Evolutionary conservation across 1,140 invertebrate genomes (phyloP).

Genomic region (Neuroterus valhalla): DNA sequence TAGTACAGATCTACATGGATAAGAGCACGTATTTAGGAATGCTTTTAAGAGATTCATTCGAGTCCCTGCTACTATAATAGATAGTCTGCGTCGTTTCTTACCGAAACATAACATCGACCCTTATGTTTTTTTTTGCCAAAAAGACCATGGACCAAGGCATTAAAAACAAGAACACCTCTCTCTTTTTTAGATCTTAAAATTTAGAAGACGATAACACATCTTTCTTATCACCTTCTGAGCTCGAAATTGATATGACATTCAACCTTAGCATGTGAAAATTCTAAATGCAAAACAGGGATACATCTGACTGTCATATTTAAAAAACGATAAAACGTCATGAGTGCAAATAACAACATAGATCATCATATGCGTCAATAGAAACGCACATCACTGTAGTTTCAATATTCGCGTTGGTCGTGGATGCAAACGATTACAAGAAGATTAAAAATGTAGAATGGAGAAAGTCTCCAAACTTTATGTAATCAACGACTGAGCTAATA

Average conservation of each 20-base stretch:
- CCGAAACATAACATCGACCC: conserved; percentile 13
- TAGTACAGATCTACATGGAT: conserved; percentile 62
- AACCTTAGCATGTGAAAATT: not conserved
- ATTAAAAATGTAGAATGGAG: too few species aligned
- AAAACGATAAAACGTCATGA: too few species aligned
- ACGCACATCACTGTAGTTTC: too few species aligned
- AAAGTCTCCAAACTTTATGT: too few species aligned
- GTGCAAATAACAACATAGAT: too few species aligned
- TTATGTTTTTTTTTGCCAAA: conserved; percentile 11
- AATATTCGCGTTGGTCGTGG: too few species aligned
- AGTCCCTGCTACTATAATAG: conserved; percentile 55
- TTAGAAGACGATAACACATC: not conserved
- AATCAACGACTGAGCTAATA: too few species aligned
- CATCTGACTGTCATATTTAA: too few species aligned
- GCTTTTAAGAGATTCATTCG: conserved; percentile 62
- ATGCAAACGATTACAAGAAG: too few species aligned
- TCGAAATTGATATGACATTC: not conserved
- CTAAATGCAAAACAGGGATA: too few species aligned
- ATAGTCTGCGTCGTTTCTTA: conserved; percentile 50
- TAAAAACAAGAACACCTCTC: conserved; percentile 13
- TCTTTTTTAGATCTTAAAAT: conserved; percentile 8
- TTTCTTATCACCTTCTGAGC: not conserved
- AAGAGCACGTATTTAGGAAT: conserved; percentile 66
- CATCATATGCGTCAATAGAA: too few species aligned
- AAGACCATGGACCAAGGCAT: conserved; percentile 1